These are phyloP conservation scores for Ametastegia equiseti DNA, from an alignment of 2,888 invertebrate species.

Conservation along the genomic window DNA sequence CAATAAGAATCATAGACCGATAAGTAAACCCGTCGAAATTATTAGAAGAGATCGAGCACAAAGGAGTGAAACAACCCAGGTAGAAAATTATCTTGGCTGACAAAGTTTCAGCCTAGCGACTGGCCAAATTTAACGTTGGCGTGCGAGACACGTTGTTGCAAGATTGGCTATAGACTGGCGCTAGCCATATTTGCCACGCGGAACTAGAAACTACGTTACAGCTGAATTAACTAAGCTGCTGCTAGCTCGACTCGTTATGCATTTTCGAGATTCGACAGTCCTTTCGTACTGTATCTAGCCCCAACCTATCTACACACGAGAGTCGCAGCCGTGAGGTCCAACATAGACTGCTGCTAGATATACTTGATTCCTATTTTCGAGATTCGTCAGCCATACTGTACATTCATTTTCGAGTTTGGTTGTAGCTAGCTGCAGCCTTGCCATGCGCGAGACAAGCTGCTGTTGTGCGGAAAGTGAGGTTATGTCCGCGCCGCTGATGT, in stretches of 20 bases:
- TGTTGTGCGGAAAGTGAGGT: neutral
- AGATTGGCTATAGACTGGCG: neutral
- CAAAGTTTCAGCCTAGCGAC: neutral
- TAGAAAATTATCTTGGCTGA: constrained; percentile 51
- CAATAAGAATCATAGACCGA: no score
- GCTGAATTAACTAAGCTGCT: neutral
- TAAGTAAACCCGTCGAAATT: no score
- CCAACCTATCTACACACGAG: neutral
- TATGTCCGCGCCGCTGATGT: neutral
- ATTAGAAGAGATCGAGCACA: no score
- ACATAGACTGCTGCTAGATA: neutral
- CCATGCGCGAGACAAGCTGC: neutral
- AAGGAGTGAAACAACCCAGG: no score
- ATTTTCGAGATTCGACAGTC: neutral
- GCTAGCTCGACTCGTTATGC: neutral
- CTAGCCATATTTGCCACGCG: neutral
- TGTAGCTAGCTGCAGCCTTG: neutral
- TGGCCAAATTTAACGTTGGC: neutral
- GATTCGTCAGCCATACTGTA: no score
- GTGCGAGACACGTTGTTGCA: neutral
- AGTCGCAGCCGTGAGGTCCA: no score
- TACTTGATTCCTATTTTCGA: neutral
- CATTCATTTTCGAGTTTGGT: no score
- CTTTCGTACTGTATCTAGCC: neutral
- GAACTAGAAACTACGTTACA: neutral